These are phyloP conservation scores for Seira ritae DNA, from an alignment of 2,888 invertebrate genomes.

Conservation along the genomic window DNA sequence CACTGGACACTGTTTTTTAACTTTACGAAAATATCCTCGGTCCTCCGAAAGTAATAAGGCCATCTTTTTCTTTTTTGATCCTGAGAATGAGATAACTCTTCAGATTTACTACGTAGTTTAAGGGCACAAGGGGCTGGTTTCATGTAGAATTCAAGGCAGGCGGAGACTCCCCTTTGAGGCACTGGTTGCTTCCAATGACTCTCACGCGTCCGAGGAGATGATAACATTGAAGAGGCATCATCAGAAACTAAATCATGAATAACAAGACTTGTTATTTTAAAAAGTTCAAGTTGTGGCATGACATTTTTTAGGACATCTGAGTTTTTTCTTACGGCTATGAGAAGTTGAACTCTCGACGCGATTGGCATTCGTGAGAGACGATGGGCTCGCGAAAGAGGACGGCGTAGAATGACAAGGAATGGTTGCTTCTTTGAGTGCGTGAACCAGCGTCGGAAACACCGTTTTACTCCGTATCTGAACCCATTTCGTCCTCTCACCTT, in stretches of 20 bases:
- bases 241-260: slow-evolving; percentile 82
- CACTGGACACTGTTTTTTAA: slow-evolving; percentile 59
- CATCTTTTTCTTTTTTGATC: slow-evolving; percentile 63
- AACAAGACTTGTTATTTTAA: slow-evolving; percentile 68
- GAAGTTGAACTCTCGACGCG: slow-evolving; percentile 83
- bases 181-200: slow-evolving; percentile 81
- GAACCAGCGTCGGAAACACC: slow-evolving; percentile 82
- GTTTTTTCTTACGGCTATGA: slow-evolving; percentile 86
- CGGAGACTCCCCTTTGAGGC: slow-evolving; percentile 68
- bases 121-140: slow-evolving; percentile 67
- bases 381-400: slow-evolving; percentile 83
- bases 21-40: slow-evolving; percentile 52
- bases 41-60: slow-evolving; percentile 56
- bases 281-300: background rate
- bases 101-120: slow-evolving; percentile 56
- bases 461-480: slow-evolving; percentile 92
- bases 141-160: slow-evolving; percentile 68
- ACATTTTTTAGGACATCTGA: too few relatives aligned
- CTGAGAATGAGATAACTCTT: slow-evolving; percentile 63
- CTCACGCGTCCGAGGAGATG: slow-evolving; percentile 93
- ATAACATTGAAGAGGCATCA: slow-evolving; percentile 93
- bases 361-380: slow-evolving; percentile 80
- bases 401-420: slow-evolving; percentile 67
- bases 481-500: slow-evolving; percentile 90
- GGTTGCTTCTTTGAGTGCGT: slow-evolving; percentile 67